Evolutionary conservation across 2,888 invertebrate species (phyloP), one percentile per base, ranked within the genome.

Genomic region (Drepanosiphum platanoidis): DNA sequence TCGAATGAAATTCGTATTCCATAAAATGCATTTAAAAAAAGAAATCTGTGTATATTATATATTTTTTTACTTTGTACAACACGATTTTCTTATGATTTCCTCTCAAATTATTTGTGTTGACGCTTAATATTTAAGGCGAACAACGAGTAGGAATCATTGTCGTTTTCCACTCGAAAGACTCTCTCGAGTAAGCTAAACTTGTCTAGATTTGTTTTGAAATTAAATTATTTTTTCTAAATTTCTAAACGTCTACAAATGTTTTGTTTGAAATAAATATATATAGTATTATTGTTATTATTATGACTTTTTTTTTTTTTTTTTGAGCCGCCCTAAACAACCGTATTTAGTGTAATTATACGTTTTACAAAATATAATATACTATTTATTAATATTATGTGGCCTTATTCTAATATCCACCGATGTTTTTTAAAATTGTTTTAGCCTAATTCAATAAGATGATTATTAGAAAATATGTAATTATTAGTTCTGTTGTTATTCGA

Each of bases 351-450:
- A 52, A 3, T n/a, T 52, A 52, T 7, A 42, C 15, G 52, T 52
- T 52, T n/a, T n/a, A n/a, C n/a, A n/a, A n/a, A n/a, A n/a, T n/a
- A n/a, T n/a, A n/a, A n/a, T n/a, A n/a, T n/a, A n/a, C n/a, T n/a
- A n/a, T n/a, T n/a, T 5, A 52, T 4, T 22, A 52, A 22, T 52
- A 52, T 52, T 52, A 5, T 42, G 27, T 61, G 52, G 27, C 5
- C 34, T 58, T 58, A 39, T 27, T 64, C 2, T 64, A 39, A 1
- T 15, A 74, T 64, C 61, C 77, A 75, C 58, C 11, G 18, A 75
- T 58, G 11, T 75, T 58, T n/a, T 75, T 79, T 27, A 46, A n/a
- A 39, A 66, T 30, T 68, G n/a, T 66, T 39, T 46, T 64, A 64
- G 27, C 42, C 4, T 64, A 78, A 61, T 64, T 77, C 18, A 27